A percentile compares a stretch with the other conserved stretches of the same genome.
phyloP scores from a whole-genome alignment of 1,140 invertebrate species.

The Sarcophaga bullata region DNA sequence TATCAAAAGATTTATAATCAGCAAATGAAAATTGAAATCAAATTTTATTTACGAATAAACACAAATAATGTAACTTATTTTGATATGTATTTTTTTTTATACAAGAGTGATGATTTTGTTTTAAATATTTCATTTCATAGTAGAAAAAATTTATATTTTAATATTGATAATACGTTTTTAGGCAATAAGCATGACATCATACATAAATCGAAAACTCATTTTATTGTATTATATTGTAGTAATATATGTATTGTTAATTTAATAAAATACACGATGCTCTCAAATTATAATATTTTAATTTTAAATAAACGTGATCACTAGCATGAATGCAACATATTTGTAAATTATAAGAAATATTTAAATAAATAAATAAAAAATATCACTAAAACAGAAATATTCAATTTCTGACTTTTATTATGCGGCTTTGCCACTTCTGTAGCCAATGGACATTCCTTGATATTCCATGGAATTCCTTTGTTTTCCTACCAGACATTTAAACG shows the following conservation, averaged over 20 bases:
- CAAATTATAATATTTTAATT: conserved; percentile 4
- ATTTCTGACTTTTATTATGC: neutral
- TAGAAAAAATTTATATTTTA: neutral
- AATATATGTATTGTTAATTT: neutral
- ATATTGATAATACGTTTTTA: no score
- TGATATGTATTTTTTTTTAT: neutral
- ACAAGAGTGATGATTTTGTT: neutral
- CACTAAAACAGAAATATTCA: neutral
- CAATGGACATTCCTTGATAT: neutral
- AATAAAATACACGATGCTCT: neutral
- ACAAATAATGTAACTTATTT: neutral
- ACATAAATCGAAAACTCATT: neutral
- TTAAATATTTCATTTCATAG: neutral
- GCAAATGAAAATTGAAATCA: neutral
- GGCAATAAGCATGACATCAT: no score
- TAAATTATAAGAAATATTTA: no score
- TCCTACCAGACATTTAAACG: conserved; percentile 35
- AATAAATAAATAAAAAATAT: neutral
- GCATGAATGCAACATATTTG: neutral
- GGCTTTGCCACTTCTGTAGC: neutral
- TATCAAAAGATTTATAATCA: conserved; percentile 1
- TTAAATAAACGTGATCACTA: conserved; percentile 29
- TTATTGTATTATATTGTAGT: neutral
- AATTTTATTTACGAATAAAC: neutral
- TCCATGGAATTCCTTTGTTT: conserved; percentile 28